phyloP scores from a whole-genome alignment of 2,113 vertebrate genomes.

The Trematocara unimaculatum region DNA sequence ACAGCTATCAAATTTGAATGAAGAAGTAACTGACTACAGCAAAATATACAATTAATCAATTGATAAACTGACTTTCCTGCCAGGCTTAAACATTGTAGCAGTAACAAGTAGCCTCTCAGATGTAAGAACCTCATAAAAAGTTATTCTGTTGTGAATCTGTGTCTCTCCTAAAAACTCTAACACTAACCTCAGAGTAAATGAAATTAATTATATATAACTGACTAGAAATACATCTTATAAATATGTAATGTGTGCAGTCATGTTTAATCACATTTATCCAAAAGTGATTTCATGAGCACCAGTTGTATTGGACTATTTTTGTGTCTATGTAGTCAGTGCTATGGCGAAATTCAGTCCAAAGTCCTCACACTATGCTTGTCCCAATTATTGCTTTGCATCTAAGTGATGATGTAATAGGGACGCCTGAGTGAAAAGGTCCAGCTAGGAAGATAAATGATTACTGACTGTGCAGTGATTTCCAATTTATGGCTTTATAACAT shows the following conservation, averaged over 20 bases:
- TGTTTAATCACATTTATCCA: background rate
- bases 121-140: background rate
- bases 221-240: background rate
- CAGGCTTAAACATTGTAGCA: background rate
- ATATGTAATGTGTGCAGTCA: background rate
- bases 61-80: background rate
- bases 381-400: background rate
- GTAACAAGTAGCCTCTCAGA: background rate
- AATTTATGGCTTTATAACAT: background rate
- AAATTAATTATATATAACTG: background rate
- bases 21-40: background rate
- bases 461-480: background rate
- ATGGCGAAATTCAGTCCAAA: conserved; percentile 31
- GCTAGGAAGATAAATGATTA: background rate
- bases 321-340: background rate
- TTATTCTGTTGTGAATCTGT: background rate
- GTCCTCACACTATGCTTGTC: conserved; percentile 10
- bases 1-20: background rate
- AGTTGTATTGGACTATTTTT: background rate
- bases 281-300: background rate
- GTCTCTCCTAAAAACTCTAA: background rate
- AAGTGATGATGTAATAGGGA: conserved; percentile 19
- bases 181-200: background rate
- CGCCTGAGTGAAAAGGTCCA: background rate
- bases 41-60: background rate